Conservation (phyloP, 2,797 vertebrate genomes). For the Emys orbicularis region DNA sequence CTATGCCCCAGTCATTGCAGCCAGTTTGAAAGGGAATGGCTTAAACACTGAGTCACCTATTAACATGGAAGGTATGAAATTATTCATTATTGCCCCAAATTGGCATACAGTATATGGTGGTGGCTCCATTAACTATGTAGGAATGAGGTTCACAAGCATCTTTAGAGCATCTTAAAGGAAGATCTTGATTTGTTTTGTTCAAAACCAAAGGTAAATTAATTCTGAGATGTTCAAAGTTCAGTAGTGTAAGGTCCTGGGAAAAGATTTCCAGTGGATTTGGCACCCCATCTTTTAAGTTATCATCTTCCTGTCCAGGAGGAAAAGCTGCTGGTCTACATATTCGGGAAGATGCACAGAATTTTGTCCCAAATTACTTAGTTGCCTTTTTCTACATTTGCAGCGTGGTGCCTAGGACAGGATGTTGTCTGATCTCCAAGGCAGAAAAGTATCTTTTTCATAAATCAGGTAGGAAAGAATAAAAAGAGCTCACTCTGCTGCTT, state of each 20-base stretch:
- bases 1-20: no score
- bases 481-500: not conserved
- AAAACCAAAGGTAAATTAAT: not conserved
- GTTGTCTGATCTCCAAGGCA: not conserved
- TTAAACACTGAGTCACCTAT: not conserved
- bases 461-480: not conserved
- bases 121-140: not conserved
- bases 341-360: not conserved
- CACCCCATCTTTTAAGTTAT: not conserved
- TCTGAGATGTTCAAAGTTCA: not conserved
- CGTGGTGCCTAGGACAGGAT: not conserved
- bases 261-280: not conserved
- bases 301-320: not conserved
- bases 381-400: not conserved
- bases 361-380: not conserved
- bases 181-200: not conserved
- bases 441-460: not conserved
- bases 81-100: not conserved
- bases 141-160: not conserved
- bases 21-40: not conserved
- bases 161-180: not conserved
- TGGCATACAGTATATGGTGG: not conserved
- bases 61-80: not conserved
- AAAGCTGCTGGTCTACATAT: not conserved
- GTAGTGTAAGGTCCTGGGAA: not conserved